Percentiles rank a stretch among this genome's conserved stretches.
Evolutionary conservation across 2,797 vertebrate species (phyloP).

Genomic region (Triplophysa bombifrons): DNA sequence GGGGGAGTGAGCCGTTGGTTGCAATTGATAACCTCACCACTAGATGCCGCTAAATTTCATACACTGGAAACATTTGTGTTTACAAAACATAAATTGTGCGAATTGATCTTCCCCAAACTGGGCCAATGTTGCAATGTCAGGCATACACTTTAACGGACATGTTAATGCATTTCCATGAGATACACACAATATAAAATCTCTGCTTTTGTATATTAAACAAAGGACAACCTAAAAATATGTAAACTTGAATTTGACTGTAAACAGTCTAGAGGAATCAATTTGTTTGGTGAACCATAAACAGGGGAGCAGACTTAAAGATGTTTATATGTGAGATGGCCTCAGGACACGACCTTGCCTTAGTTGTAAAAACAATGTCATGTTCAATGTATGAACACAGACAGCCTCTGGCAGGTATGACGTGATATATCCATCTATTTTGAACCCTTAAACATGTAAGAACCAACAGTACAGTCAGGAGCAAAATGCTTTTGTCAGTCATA

Average conservation of each 20-base stretch:
- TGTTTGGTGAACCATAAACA: slow-evolving; percentile 27
- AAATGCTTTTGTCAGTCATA: neutral
- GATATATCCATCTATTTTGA: neutral
- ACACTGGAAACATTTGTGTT: too few species aligned
- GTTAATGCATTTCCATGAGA: neutral
- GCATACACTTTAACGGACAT: neutral
- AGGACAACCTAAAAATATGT: too few species aligned
- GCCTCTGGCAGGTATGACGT: neutral
- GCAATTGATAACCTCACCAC: too few species aligned
- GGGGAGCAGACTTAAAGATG: neutral
- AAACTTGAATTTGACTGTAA: neutral
- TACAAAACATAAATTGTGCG: too few species aligned
- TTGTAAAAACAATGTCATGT: neutral
- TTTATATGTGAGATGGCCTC: neutral
- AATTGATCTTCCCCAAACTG: too few species aligned
- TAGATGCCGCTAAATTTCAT: too few species aligned
- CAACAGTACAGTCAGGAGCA: neutral
- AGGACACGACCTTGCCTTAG: neutral
- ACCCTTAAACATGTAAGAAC: neutral
- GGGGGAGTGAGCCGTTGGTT: too few species aligned
- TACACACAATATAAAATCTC: neutral
- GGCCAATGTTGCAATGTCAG: neutral
- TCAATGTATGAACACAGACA: neutral
- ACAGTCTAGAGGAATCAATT: neutral
- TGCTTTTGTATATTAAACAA: neutral